Evolutionary conservation across 2,888 invertebrate species (phyloP).

Genomic region (Argyresthia goedartella): DNA sequence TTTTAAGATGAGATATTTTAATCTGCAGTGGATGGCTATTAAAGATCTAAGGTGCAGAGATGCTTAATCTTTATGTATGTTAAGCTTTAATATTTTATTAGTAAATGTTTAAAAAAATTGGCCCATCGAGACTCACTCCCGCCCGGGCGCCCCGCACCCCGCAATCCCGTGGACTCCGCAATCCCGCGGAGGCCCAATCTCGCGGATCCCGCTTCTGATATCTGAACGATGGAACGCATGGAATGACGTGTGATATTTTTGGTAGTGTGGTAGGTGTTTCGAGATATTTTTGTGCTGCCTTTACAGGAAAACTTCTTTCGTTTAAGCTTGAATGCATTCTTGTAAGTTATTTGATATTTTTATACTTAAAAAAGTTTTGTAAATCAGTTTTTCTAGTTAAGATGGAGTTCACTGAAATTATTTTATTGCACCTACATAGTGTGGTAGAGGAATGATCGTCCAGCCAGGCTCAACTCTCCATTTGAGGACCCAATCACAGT

Average conservation of each 20-base stretch:
- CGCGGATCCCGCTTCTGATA: not conserved
- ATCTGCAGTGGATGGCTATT: slow-evolving; percentile 70
- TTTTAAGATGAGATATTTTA: slow-evolving; percentile 71
- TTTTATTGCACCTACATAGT: slow-evolving; percentile 37
- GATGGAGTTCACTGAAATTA: slow-evolving; percentile 33
- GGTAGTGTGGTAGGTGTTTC: slow-evolving; percentile 52
- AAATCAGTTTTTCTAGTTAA: slow-evolving; percentile 56
- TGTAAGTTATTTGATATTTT: slow-evolving; percentile 45
- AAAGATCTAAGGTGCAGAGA: slow-evolving; percentile 69
- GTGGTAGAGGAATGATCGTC: slow-evolving; percentile 23
- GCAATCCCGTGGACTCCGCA: not conserved
- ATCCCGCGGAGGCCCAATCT: slow-evolving; percentile 1
- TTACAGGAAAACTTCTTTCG: slow-evolving; percentile 40
- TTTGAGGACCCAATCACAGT: slow-evolving; percentile 14
- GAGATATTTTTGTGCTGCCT: slow-evolving; percentile 47
- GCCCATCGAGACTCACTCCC: slow-evolving; percentile 35
- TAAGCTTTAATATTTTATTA: slow-evolving; percentile 73
- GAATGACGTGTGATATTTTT: slow-evolving; percentile 59
- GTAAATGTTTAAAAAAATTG: slow-evolving; percentile 64
- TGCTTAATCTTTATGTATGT: slow-evolving; percentile 72
- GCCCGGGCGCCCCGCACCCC: slow-evolving; percentile 5
- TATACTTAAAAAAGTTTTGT: slow-evolving; percentile 59
- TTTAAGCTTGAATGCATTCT: slow-evolving; percentile 40
- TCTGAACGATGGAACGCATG: slow-evolving; percentile 18
- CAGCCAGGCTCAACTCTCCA: slow-evolving; percentile 8